A percentile compares a stretch with the other conserved stretches of the same genome.
Conservation (phyloP, 2,113 vertebrate genomes). For the Zeus faber region DNA sequence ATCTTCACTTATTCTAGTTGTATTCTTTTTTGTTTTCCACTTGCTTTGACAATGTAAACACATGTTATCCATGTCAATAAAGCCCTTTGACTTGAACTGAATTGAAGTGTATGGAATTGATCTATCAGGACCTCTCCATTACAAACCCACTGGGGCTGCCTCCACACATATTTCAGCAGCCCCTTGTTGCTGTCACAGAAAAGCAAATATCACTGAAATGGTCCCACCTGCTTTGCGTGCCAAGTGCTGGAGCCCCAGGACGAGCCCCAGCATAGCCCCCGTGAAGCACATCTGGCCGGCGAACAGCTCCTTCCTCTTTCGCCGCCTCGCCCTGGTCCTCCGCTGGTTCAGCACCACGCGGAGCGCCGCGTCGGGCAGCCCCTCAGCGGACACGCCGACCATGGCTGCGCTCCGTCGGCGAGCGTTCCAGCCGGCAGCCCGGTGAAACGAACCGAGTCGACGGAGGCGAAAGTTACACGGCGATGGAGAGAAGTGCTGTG, state of each 20-base stretch:
- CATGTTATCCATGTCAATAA: no score
- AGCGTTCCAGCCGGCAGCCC: conserved; percentile 42
- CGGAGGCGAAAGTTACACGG: background rate
- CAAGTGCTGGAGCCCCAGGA: conserved; percentile 32
- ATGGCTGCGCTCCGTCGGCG: conserved; percentile 47
- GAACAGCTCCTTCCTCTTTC: conserved; percentile 64
- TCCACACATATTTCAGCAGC: no score
- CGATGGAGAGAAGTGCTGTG: background rate
- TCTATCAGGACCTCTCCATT: no score
- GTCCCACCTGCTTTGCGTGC: conserved; percentile 51
- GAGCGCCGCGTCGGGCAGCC: background rate
- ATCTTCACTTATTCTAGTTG: no score
- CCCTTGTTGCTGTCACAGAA: no score
- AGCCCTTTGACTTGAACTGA: no score
- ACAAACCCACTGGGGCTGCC: no score
- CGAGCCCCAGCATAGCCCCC: conserved; percentile 47
- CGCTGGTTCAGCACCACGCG: conserved; percentile 50
- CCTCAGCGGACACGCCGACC: conserved; percentile 31
- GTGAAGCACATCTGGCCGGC: conserved; percentile 60
- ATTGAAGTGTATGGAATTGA: no score
- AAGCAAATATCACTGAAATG: background rate
- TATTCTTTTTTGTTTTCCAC: no score
- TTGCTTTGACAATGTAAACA: no score
- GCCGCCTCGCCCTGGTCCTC: conserved; percentile 55
- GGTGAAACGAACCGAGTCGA: conserved; percentile 25